Evolutionary conservation across 2,797 vertebrate species (phyloP).

Genomic region (Catamblyrhynchus diadema): DNA sequence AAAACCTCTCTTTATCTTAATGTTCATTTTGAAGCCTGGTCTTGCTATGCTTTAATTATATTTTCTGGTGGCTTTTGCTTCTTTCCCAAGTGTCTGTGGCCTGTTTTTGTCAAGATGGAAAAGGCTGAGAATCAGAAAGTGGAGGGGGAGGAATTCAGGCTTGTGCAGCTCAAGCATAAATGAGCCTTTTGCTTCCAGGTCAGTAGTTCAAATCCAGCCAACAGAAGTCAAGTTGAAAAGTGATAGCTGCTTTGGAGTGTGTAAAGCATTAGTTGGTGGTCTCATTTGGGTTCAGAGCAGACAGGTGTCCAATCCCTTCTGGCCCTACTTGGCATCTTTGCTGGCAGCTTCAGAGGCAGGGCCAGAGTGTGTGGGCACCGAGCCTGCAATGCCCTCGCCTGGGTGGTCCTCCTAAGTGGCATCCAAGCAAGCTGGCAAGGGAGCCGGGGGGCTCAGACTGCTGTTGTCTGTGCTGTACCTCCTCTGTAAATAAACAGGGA

Average conservation of each 20-base stretch:
- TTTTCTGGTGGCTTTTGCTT: conserved; percentile 1
- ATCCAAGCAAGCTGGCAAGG: neutral
- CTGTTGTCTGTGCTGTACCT: neutral
- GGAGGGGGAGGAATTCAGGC: neutral
- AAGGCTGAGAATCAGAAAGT: neutral
- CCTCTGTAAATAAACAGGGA: conserved; percentile 16
- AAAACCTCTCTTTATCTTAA: conserved; percentile 23
- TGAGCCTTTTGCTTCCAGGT: conserved; percentile 41
- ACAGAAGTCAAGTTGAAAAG: neutral
- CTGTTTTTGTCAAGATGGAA: neutral
- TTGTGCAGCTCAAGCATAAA: neutral
- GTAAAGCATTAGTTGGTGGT: conserved; percentile 34
- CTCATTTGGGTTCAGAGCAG: neutral
- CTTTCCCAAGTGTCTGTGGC: neutral
- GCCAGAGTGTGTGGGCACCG: neutral
- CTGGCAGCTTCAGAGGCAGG: conserved; percentile 3
- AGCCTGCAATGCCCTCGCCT: neutral
- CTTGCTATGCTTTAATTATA: neutral
- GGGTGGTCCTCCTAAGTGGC: conserved; percentile 13
- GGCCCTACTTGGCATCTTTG: conserved; percentile 18
- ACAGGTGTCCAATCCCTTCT: conserved; percentile 28
- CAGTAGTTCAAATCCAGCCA: conserved; percentile 30
- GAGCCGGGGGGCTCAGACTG: neutral
- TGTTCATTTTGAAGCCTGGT: neutral
- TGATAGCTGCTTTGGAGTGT: neutral